A percentile compares a stretch with the other conserved stretches of the same genome.
phyloP scores from a whole-genome alignment of 2,797 vertebrate genomes.

The Telmatherina bonti region DNA sequence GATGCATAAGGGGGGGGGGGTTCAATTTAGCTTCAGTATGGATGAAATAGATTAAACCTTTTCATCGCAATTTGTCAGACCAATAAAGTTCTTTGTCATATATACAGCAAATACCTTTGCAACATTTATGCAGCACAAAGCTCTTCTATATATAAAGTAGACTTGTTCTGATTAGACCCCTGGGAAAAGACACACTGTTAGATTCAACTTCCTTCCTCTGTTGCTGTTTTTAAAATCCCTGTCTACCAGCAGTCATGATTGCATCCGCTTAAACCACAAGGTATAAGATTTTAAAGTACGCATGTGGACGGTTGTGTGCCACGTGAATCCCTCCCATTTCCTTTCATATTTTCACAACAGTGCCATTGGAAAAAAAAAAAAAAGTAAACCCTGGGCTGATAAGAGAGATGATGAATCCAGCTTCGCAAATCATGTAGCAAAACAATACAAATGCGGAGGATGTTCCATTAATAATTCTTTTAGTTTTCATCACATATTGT shows the following conservation, averaged over 20 bases:
- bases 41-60: not conserved
- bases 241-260: constrained; percentile 19
- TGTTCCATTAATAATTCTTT: not conserved
- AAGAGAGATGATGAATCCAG: not conserved
- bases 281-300: constrained; percentile 28
- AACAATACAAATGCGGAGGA: not conserved
- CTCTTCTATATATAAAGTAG: not conserved
- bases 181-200: not conserved
- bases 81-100: not conserved
- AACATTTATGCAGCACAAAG: not conserved
- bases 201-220: not conserved
- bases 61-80: not conserved
- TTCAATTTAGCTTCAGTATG: not conserved
- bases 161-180: not conserved
- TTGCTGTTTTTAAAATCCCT: constrained; percentile 32
- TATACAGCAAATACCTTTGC: not conserved
- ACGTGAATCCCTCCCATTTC: not conserved
- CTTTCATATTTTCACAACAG: not conserved
- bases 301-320: constrained; percentile 9
- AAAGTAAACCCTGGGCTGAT: not conserved
- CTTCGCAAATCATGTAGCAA: not conserved
- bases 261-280: not conserved
- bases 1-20: too few species aligned
- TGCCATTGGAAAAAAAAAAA: not conserved
- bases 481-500: not conserved